A percentile compares a stretch with the other conserved stretches of the same genome.
These are phyloP conservation scores for Drosophila sordidula DNA, from an alignment of 2,888 invertebrate species.

Conservation along the genomic window DNA sequence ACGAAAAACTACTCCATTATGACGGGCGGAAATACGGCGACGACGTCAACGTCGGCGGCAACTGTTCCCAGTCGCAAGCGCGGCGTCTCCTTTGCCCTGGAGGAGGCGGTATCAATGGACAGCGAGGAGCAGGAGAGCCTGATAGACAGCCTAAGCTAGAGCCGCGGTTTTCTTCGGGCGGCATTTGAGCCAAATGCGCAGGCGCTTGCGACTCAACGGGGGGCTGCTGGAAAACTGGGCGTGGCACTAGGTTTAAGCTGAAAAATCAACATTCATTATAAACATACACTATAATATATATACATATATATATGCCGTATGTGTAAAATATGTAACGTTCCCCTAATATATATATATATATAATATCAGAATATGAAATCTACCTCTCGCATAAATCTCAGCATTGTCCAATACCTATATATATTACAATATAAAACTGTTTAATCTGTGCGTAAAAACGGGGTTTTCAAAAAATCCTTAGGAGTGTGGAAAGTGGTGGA, in stretches of 20 bases:
- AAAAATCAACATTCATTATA: conserved; percentile 41
- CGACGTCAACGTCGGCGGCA: not conserved
- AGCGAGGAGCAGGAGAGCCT: conserved; percentile 31
- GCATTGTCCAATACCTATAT: not conserved
- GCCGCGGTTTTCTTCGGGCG: not conserved
- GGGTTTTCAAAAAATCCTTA: too few relatives aligned
- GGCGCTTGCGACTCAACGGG: conserved; percentile 52
- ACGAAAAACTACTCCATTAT: conserved; percentile 81
- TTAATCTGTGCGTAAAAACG: not conserved
- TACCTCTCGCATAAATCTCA: conserved; percentile 9
- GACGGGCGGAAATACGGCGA: conserved; percentile 55
- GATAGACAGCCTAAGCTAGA: conserved; percentile 34
- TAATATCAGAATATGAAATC: conserved; percentile 9
- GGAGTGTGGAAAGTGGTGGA: too few relatives aligned
- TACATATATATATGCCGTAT: conserved; percentile 4
- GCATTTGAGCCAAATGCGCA: conserved; percentile 54
- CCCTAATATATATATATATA: conserved; percentile 13
- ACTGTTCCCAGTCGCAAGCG: conserved; percentile 48
- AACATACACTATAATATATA: conserved; percentile 16
- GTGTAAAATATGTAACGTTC: conserved; percentile 19
- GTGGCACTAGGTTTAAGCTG: conserved; percentile 37
- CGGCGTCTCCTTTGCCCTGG: conserved; percentile 32
- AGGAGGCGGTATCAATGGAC: conserved; percentile 28
- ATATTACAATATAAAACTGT: not conserved
- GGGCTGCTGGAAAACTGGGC: conserved; percentile 23